phyloP scores from a whole-genome alignment of 1,140 invertebrate species.

The Cotesia glomerata region DNA sequence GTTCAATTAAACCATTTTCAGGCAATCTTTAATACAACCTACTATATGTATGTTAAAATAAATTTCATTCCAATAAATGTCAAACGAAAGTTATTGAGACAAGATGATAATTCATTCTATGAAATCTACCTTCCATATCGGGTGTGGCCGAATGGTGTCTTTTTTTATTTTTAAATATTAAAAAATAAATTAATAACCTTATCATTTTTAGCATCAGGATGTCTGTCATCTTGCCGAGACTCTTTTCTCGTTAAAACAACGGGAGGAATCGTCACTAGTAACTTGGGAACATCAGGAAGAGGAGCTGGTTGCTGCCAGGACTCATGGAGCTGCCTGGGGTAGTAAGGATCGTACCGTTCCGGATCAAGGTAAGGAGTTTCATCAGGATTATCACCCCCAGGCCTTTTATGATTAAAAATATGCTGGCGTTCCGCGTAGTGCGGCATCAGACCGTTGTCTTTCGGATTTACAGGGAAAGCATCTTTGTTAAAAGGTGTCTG shows the following conservation, averaged over 20 bases:
- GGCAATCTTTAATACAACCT: too few species aligned
- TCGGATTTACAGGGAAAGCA: constrained; percentile 41
- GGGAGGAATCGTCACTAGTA: constrained; percentile 24
- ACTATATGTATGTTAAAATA: too few species aligned
- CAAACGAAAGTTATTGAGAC: too few species aligned
- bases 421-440: constrained; percentile 56
- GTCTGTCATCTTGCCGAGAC: too few species aligned
- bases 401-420: constrained; percentile 73
- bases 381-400: constrained; percentile 52
- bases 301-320: too few species aligned
- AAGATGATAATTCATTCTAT: too few species aligned
- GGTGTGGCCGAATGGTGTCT: too few species aligned
- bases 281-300: background rate
- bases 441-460: constrained; percentile 41
- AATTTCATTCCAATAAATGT: too few species aligned
- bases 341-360: constrained; percentile 48
- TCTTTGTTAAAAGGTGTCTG: constrained; percentile 37
- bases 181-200: constrained; percentile 5
- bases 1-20: too few species aligned
- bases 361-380: constrained; percentile 43
- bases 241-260: constrained; percentile 9
- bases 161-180: too few species aligned
- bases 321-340: constrained; percentile 44
- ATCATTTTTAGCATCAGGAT: constrained; percentile 42
- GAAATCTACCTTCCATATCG: too few species aligned